Conservation (phyloP, 2,888 invertebrate species). For the Caenorhabditis auriculariae region DNA sequence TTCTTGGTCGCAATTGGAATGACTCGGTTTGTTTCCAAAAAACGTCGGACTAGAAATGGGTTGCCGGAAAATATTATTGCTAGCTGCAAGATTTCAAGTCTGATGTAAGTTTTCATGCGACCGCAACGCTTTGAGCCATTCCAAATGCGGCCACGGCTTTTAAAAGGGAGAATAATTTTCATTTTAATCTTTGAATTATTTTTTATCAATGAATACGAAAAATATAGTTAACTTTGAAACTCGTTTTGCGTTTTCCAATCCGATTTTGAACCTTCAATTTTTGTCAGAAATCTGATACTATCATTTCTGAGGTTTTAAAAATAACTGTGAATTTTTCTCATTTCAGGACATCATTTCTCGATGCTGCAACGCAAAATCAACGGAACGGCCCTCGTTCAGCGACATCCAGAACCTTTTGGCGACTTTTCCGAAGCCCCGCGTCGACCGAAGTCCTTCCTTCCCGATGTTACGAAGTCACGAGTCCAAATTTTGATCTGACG, state of each 20-base stretch:
- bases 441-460: slow-evolving; percentile 95
- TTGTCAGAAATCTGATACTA: not conserved
- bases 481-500: slow-evolving; percentile 16
- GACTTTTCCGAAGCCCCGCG: slow-evolving; percentile 82
- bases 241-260: too few species aligned
- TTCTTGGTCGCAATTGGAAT: not conserved
- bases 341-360: slow-evolving; percentile 85
- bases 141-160: too few species aligned
- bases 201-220: too few species aligned
- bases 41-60: not conserved
- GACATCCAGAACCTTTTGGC: slow-evolving; percentile 80
- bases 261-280: too few species aligned
- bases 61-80: too few species aligned
- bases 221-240: too few species aligned
- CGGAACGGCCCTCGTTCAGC: slow-evolving; percentile 87
- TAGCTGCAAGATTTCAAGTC: too few species aligned
- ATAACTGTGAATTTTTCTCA: not conserved
- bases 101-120: too few species aligned
- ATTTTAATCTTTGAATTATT: too few species aligned
- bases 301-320: not conserved
- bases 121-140: too few species aligned
- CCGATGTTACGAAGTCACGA: slow-evolving; percentile 68
- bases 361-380: slow-evolving; percentile 87
- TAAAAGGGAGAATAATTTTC: too few species aligned
- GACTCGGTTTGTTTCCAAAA: not conserved